Percentiles rank a stretch among this genome's conserved stretches.
These are phyloP conservation scores for Leucophenga maculata DNA, from an alignment of 2,888 invertebrate species.

Conservation along the genomic window DNA sequence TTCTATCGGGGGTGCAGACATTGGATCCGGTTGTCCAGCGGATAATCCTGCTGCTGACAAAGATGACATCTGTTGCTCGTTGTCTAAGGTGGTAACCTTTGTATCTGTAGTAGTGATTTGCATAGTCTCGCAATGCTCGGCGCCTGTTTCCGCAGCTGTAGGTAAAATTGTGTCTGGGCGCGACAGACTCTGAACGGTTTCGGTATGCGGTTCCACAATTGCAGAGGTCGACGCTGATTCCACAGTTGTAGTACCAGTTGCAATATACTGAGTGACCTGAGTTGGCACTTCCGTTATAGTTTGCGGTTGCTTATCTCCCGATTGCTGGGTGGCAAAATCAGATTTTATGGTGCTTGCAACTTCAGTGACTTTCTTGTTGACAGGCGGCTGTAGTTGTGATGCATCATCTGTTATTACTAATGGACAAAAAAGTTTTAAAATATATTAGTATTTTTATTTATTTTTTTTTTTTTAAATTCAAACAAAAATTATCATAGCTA, in stretches of 20 bases:
- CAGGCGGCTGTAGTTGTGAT: conserved; percentile 25
- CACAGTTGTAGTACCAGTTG: background rate
- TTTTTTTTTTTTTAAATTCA: no score
- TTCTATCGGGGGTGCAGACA: conserved; percentile 30
- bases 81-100: conserved; percentile 25
- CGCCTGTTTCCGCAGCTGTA: background rate
- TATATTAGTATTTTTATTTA: no score
- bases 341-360: conserved; percentile 31
- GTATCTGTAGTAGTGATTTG: conserved; percentile 35
- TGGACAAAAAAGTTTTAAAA: conserved; percentile 20
- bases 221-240: background rate
- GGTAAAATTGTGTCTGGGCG: no score
- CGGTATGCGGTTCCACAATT: conserved; percentile 5
- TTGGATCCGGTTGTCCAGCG: conserved; percentile 24
- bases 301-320: conserved; percentile 17
- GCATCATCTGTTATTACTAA: conserved; percentile 47
- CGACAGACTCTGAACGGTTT: conserved; percentile 21
- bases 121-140: conserved; percentile 29
- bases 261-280: conserved; percentile 10
- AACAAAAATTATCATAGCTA: no score
- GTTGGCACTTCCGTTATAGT: conserved; percentile 11
- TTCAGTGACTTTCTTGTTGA: conserved; percentile 30
- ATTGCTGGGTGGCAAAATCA: conserved; percentile 29
- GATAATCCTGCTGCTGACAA: background rate
- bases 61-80: conserved; percentile 23